These are phyloP conservation scores for Corvus moneduloides DNA, from an alignment of 2,113 vertebrate species.

Conservation along the genomic window DNA sequence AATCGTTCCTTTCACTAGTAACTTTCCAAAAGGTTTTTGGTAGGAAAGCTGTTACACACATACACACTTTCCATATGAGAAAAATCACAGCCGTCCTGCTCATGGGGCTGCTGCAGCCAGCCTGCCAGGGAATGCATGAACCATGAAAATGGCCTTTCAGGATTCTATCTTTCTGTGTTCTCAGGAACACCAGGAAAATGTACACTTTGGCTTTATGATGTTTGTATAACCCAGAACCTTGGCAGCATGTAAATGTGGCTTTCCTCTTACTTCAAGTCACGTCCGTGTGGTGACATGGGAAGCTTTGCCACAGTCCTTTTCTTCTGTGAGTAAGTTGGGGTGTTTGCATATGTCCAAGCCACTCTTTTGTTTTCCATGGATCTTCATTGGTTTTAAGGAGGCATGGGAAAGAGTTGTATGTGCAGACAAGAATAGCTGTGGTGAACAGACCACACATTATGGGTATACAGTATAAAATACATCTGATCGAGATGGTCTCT, in stretches of 20 bases:
- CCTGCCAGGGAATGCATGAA: neutral
- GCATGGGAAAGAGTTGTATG: neutral
- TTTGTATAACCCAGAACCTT: neutral
- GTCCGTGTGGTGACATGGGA: neutral
- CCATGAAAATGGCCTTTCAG: constrained; percentile 17
- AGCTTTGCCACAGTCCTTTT: neutral
- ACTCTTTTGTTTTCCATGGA: neutral
- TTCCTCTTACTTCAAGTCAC: neutral
- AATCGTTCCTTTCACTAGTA: neutral
- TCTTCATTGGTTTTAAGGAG: neutral
- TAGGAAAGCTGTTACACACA: neutral
- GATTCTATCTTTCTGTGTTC: neutral
- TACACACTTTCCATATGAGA: neutral
- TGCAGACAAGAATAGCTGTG: neutral
- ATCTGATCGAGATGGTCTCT: neutral
- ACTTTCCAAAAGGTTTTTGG: neutral
- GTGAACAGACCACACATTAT: neutral
- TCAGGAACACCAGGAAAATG: neutral
- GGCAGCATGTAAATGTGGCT: neutral
- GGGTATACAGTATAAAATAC: neutral
- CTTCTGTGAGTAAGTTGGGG: neutral
- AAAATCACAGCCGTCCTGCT: constrained; percentile 2
- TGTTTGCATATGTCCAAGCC: neutral
- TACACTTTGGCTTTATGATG: neutral
- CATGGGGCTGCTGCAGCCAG: neutral